These are phyloP conservation scores for Fringilla coelebs DNA, from an alignment of 2,797 vertebrate genomes.

Conservation along the genomic window DNA sequence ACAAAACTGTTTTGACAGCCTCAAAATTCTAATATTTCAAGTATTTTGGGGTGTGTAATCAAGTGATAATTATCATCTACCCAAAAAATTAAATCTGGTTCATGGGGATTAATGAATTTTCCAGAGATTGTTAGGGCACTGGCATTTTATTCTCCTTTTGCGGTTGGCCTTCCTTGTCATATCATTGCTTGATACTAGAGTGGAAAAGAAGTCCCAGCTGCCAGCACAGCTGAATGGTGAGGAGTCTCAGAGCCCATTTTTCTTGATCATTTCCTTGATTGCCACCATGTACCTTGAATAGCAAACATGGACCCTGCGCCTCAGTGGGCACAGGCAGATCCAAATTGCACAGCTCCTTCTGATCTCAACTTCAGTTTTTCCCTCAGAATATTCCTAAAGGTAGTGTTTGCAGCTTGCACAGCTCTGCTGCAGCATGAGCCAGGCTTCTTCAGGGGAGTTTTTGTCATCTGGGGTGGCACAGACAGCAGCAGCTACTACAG, in stretches of 20 bases:
- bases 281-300: not conserved
- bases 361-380: not conserved
- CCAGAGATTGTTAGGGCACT: not conserved
- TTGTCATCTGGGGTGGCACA: not conserved
- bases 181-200: not conserved
- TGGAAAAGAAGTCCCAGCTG: not conserved
- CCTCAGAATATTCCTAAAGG: not conserved
- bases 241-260: not conserved
- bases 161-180: not conserved
- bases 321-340: not conserved
- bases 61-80: not conserved
- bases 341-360: not conserved
- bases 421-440: not conserved
- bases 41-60: not conserved
- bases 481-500: not conserved
- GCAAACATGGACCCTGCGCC: rapidly evolving
- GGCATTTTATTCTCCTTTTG: not conserved
- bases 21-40: not conserved
- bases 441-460: not conserved
- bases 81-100: not conserved
- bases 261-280: not conserved
- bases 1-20: not conserved
- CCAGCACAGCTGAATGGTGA: rapidly evolving
- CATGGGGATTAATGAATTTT: not conserved
- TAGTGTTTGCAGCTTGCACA: not conserved